Conservation (phyloP, 2,113 vertebrate species). For the Lagopus muta region DNA sequence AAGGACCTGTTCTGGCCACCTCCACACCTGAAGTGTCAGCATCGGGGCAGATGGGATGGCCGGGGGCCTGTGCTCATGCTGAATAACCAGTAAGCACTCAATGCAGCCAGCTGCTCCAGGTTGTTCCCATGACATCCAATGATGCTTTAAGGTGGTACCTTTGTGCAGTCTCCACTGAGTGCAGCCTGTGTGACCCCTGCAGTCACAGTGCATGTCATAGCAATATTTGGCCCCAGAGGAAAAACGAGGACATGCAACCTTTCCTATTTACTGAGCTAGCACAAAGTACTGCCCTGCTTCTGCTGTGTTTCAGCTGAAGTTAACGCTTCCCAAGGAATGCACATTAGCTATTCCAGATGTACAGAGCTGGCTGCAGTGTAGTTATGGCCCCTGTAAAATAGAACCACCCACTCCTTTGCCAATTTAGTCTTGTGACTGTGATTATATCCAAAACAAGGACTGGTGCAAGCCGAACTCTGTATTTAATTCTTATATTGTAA, state of each 20-base stretch:
- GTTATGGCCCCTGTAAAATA: conserved; percentile 58
- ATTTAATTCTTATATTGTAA: conserved; percentile 69
- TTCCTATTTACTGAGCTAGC: neutral
- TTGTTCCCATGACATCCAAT: neutral
- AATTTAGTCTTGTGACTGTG: conserved; percentile 62
- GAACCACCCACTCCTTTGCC: conserved; percentile 67
- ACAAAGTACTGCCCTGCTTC: neutral
- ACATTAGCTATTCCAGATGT: conserved; percentile 70
- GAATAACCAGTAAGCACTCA: neutral
- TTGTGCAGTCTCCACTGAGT: neutral
- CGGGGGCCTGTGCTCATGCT: neutral
- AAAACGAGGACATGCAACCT: neutral
- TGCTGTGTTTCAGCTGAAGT: conserved; percentile 39
- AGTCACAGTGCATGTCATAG: neutral
- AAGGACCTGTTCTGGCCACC: neutral
- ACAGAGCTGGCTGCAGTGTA: conserved; percentile 3
- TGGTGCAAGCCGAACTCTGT: conserved; percentile 47
- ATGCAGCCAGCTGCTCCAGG: neutral
- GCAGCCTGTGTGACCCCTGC: rapidly evolving
- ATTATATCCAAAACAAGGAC: conserved; percentile 65
- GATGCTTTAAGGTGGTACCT: neutral
- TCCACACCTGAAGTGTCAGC: neutral
- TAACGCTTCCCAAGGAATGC: conserved; percentile 35
- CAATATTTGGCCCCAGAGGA: neutral
- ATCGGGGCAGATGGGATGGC: neutral